Base-by-base conservation (phyloP, 2,113 vertebrate species). In the Gobio gobio region DNA sequence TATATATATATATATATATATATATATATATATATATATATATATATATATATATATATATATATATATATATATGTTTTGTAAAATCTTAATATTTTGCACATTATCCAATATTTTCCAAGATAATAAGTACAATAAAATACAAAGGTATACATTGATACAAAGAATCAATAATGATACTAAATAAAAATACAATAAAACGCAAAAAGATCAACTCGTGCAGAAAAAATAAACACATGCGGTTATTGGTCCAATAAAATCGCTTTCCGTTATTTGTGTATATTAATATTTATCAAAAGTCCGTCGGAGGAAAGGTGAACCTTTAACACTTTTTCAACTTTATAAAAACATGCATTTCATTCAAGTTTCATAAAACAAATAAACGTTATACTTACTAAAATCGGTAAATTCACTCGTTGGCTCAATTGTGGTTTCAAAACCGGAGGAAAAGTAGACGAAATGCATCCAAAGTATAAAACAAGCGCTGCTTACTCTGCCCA, bases 401-500 rank as follows among this genome's bases (percentile, higher is more conserved):
- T 29, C 68, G 33, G 78, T 88, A 64, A 77, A 26, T 86, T 90
- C 84, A 49, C 1, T 70, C n/a, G 63, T 20, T 36, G 85, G 85
- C 12, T 74, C 18, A 51, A 49, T 80, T 18, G 88, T 90, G 77
- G 89, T 89, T 84, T 90, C 93, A 87, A 93, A 91, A 88, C 87
- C 85, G 82, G 82, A 88, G 83, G 86, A 89, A 72, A 92, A 83
- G 66, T 90, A 91, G 33, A 85, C 87, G 85, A 92, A 92, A 91
- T 87, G 90, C 89, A 95, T 94, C 94, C 94, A 95, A 89, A 92
- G 77, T 49, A 92, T 81, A 33, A 93, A 88, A 89, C 94, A 87
- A 73, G 7, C 26, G 5, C 88, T 83, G 36, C 87, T 91, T 91
- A 89, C 84, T 79, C 89, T 93, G 86, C 92, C 94, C 95, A 95